Evolutionary conservation across 2,888 invertebrate genomes (phyloP).

Genomic region (Melanostoma scalare): DNA sequence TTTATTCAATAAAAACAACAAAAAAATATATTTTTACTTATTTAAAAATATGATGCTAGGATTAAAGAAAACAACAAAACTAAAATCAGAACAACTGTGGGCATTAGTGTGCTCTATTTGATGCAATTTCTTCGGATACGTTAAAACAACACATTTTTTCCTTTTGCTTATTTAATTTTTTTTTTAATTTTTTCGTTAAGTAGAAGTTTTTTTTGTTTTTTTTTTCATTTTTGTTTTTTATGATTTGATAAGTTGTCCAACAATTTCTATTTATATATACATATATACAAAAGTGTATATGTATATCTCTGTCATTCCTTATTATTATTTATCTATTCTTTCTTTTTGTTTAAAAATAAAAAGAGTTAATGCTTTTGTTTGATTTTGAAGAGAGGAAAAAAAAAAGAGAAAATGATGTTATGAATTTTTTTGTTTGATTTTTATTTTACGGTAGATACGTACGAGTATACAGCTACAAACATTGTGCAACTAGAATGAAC

Average conservation of each 20-base stretch:
- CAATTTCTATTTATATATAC: conserved; percentile 27
- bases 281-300: conserved; percentile 19
- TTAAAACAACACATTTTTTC: conserved; percentile 56
- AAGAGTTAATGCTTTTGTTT: conserved; percentile 22
- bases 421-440: conserved; percentile 24
- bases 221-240: not conserved
- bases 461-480: conserved; percentile 15
- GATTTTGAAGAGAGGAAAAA: conserved; percentile 20
- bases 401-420: conserved; percentile 9
- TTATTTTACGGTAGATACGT: conserved; percentile 26
- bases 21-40: conserved; percentile 47
- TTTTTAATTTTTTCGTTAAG: conserved; percentile 41
- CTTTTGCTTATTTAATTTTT: conserved; percentile 37
- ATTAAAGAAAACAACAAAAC: conserved; percentile 27
- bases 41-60: conserved; percentile 51
- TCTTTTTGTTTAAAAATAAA: conserved; percentile 27
- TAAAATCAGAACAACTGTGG: not conserved
- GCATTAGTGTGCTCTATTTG: conserved; percentile 44
- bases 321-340: conserved; percentile 41
- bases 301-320: conserved; percentile 63
- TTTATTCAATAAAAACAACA: conserved; percentile 32
- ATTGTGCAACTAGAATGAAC: conserved; percentile 49
- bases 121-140: conserved; percentile 61
- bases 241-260: conserved; percentile 54
- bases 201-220: conserved; percentile 47